Base-by-base conservation (phyloP, 2,797 vertebrate species). In the Cossypha polioptera region DNA sequence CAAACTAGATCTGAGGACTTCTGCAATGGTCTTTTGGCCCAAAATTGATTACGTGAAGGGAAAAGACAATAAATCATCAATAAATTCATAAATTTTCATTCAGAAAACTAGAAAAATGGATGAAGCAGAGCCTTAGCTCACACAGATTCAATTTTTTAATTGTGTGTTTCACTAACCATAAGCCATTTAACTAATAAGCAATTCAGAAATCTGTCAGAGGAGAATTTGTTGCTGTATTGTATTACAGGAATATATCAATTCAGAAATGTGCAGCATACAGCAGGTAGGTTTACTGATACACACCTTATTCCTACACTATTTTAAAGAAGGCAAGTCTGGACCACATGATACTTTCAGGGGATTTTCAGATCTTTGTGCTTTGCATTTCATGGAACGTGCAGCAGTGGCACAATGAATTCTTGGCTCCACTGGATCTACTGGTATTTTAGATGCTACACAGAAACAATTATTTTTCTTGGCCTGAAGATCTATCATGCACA, bases 51-150 rank as follows among this genome's bases (percentile, higher is more conserved):
- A 76, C 2, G 3, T n/a, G 42, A 74, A 79, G 29, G 48, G n/a
- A 85, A 82, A 92, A 92, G 71, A 67, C 67, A 93, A 86, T 81
- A 85, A 94, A 84, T 94, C 75, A 92, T 65, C 80, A 91, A 92
- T 36, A 94, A 86, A 82, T n/a, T 81, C 16, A 92, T 87, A 74
- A 89, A 61, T 86, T 97, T 97, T 96, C 77, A 82, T 86, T 83
- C 13, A 75, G 38, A 94, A 92, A 85, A 79, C 14, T 16, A 95
- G 58, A 91, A 80, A 91, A 94, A 83, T 85, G 95, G 74, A 95
- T 86, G 84, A 95, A 96, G 84, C 50, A 45, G 68, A 95, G 74
- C 51, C 76, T 92, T 92, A 90, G 76, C 81, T 96, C 33, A 38
- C 29, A 43, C 3, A 75, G 77, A 83, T 79, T 93, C 61, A 80